Conservation (phyloP, 2,888 invertebrate genomes). For the Tineola bisselliella region DNA sequence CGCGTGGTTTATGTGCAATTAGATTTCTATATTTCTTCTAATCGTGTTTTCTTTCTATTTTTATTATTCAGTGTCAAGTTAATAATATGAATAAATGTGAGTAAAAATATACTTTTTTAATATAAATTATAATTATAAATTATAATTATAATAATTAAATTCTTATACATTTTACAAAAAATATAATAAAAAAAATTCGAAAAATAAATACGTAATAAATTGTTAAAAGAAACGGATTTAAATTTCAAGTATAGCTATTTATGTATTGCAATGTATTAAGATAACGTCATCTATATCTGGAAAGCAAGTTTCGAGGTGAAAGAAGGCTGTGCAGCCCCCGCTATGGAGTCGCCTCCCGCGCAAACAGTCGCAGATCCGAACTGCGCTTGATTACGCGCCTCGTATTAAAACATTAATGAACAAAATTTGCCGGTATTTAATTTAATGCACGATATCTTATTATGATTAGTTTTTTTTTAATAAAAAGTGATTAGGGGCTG, state of each 20-base stretch:
- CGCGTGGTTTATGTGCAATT: background rate
- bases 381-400: conserved; percentile 43
- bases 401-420: conserved; percentile 14
- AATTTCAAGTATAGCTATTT: no score
- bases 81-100: no score
- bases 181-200: no score
- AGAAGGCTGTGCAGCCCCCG: conserved; percentile 36
- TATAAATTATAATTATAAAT: no score
- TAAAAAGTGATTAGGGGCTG: background rate
- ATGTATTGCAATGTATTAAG: background rate
- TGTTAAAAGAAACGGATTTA: no score
- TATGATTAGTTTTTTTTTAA: background rate
- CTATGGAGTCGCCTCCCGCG: conserved; percentile 20
- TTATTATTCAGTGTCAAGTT: no score
- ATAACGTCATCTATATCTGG: background rate
- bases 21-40: conserved; percentile 1
- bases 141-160: no score
- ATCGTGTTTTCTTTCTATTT: background rate
- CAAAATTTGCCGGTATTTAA: conserved; percentile 1
- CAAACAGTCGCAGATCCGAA: conserved; percentile 41
- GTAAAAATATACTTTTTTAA: no score
- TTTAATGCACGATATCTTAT: conserved; percentile 7
- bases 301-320: conserved; percentile 36
- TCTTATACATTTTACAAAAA: no score
- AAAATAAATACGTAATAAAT: no score